phyloP scores from a whole-genome alignment of 2,113 vertebrate species.

The Neolamprologus fasciatus region DNA sequence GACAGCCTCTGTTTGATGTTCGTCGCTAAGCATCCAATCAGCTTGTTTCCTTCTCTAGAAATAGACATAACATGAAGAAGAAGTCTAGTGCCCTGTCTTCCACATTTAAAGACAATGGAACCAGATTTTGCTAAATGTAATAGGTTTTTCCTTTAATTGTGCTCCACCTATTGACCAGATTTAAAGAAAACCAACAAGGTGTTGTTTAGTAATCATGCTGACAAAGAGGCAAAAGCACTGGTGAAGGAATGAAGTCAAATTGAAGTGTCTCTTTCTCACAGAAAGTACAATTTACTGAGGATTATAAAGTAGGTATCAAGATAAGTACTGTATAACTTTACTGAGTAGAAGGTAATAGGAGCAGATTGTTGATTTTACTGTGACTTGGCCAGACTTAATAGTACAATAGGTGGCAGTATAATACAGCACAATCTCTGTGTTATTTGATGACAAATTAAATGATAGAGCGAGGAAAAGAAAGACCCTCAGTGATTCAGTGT shows the following conservation, averaged over 20 bases:
- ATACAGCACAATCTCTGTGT: background rate
- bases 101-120: background rate
- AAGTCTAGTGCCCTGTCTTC: background rate
- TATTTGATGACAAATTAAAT: background rate
- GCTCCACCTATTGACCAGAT: background rate
- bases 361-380: background rate
- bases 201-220: background rate
- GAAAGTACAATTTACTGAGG: background rate
- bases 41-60: background rate
- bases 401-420: background rate
- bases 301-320: background rate
- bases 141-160: fast-evolving
- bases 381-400: background rate
- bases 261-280: background rate
- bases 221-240: background rate
- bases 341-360: background rate
- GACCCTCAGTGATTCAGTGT: background rate
- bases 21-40: background rate
- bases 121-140: background rate
- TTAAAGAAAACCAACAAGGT: background rate
- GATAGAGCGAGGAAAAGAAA: background rate
- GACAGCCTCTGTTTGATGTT: background rate
- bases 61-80: background rate
- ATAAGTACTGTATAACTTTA: background rate
- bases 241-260: background rate